phyloP scores from a whole-genome alignment of 92 coral and sea anemone species.

The Parazoanthus swiftii region DNA sequence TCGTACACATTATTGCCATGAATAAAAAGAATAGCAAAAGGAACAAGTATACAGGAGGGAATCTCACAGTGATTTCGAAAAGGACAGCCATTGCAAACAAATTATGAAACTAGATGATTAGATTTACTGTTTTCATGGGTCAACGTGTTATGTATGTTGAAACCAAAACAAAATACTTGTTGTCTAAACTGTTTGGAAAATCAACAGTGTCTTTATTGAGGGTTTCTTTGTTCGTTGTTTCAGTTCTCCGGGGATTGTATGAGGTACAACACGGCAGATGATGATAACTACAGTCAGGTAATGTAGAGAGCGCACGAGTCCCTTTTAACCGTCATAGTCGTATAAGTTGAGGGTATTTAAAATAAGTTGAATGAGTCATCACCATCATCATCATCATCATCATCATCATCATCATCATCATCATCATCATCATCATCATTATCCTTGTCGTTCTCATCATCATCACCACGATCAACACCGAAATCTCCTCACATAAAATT shows the following conservation, averaged over 20 bases:
- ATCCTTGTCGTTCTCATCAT: background rate
- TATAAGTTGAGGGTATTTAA: too few relatives aligned
- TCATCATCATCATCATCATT: background rate
- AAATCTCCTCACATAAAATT: background rate
- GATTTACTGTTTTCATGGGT: too few relatives aligned
- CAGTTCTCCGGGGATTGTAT: constrained; percentile 33
- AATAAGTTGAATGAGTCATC: too few relatives aligned
- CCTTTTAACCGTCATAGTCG: background rate
- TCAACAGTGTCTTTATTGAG: background rate
- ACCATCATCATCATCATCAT: background rate
- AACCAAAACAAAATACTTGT: too few relatives aligned
- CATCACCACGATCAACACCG: background rate
- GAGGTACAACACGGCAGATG: constrained; percentile 36
- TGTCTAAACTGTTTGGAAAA: too few relatives aligned
- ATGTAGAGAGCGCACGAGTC: background rate
- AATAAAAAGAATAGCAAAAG: too few relatives aligned
- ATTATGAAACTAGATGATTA: too few relatives aligned
- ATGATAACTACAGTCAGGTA: constrained; percentile 42
- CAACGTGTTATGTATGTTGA: too few relatives aligned
- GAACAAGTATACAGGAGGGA: too few relatives aligned
- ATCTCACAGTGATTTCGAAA: too few relatives aligned
- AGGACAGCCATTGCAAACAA: too few relatives aligned
- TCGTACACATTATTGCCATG: too few relatives aligned
- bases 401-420: background rate
- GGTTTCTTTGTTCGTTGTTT: background rate